Evolutionary conservation across 23 tunicate species (phyloP), one percentile per base, ranked within the genome.

Genomic region (Botrylloides violaceus): DNA sequence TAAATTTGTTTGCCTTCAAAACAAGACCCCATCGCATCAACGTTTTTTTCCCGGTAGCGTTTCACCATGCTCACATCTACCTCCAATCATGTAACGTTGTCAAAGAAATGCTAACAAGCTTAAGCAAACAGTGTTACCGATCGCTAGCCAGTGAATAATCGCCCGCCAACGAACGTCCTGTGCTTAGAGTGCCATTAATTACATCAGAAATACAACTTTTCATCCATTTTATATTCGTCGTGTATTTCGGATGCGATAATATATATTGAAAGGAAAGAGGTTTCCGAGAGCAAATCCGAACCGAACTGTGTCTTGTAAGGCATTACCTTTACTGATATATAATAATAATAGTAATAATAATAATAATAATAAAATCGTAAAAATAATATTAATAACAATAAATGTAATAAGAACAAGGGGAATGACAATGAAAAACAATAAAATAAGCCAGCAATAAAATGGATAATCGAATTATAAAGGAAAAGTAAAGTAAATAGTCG

Each of bases 21-120:
- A 43, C 53, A 43, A 43, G 53, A 43, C 53, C 53, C 53, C 53
- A 43, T 43, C 53, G 53, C 53, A 43, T 43, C 53, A 43, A 43
- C 53, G 53, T 43, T 43, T n/a, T n/a, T n/a, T 43, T 43, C 53
- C 53, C 53, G 53, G 53, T 43, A 43, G 53, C 53, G 15, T 43
- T 7, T 15, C 15, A 15, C 53, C 53, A 43, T 43, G 53, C 53
- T 43, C 53, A 43, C 53, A 43, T 15, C 9, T 9, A 43, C 53
- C 9, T 43, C 53, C 53, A 43, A 43, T 43, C 53, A 43, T 43
- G 53, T 43, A 7, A 43, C 15, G 53, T 43, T 43, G 53, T 43
- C 53, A 15, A 43, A 43, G 53, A 43, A 43, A 43, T 43, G 53
- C 53, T 43, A 43, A 43, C 53, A 43, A 43, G 53, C 53, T 9